Percentiles rank a stretch among this genome's conserved stretches.
These are phyloP conservation scores for Junonia oenone DNA, from an alignment of 2,888 invertebrate genomes.

Conservation along the genomic window DNA sequence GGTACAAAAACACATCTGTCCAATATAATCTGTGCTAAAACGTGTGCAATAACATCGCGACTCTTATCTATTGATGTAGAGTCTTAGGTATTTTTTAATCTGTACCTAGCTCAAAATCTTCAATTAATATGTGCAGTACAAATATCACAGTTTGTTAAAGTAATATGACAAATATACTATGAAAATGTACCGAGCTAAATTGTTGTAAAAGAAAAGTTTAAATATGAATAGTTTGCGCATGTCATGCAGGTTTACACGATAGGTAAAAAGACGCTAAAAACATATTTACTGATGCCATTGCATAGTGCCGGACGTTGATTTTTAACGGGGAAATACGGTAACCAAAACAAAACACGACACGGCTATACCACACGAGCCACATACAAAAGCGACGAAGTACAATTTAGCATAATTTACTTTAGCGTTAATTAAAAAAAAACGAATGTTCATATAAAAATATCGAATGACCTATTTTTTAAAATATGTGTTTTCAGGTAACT, in stretches of 20 bases:
- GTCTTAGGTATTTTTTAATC: too few species aligned
- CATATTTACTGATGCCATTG: background rate
- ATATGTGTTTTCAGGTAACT: slow-evolving; percentile 14
- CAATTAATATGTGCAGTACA: too few species aligned
- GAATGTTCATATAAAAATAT: background rate
- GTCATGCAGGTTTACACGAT: slow-evolving; percentile 3
- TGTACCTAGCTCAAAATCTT: too few species aligned
- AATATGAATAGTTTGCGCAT: background rate
- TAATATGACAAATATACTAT: too few species aligned
- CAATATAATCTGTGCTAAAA: background rate
- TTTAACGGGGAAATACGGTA: slow-evolving; percentile 14
- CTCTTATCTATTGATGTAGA: background rate
- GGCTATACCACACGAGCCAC: background rate
- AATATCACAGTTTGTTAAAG: too few species aligned
- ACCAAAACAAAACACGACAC: background rate
- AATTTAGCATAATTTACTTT: background rate
- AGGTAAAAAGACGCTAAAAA: background rate
- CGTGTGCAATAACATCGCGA: background rate
- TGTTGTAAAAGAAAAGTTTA: too few species aligned
- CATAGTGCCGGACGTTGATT: background rate
- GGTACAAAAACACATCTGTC: slow-evolving; percentile 1
- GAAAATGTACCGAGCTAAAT: too few species aligned
- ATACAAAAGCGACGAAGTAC: slow-evolving; percentile 2
- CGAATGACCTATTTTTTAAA: slow-evolving; percentile 16
- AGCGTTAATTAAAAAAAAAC: background rate